Percentiles rank a stretch among this genome's conserved stretches.
These are phyloP conservation scores for Teleiodes luculella DNA, from an alignment of 2,888 invertebrate species.

Conservation along the genomic window DNA sequence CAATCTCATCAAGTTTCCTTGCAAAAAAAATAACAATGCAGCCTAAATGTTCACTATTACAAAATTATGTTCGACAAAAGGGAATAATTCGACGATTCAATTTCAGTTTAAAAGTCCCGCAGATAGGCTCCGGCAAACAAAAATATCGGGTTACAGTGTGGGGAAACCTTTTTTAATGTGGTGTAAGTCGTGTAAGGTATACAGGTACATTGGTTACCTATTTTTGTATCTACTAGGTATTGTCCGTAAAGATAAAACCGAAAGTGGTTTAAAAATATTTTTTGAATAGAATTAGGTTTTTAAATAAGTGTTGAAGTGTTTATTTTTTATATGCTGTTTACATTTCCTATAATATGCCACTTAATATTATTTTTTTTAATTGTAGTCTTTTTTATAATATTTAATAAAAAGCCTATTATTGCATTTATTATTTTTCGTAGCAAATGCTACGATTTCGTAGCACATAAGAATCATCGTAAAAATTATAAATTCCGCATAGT, in stretches of 20 bases:
- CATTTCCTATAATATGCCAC: too few species aligned
- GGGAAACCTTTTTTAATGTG: slow-evolving; percentile 24
- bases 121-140: slow-evolving; percentile 42
- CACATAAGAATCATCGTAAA: too few species aligned
- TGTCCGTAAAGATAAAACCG: background rate
- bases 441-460: background rate
- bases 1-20: background rate
- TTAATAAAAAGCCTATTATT: too few species aligned
- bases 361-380: background rate
- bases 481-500: background rate
- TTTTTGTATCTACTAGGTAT: background rate
- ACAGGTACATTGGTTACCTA: slow-evolving; percentile 20
- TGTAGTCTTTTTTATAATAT: background rate
- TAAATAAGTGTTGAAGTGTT: background rate
- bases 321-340: too few species aligned
- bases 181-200: slow-evolving; percentile 15
- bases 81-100: slow-evolving; percentile 43
- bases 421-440: background rate
- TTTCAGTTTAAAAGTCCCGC: slow-evolving; percentile 42
- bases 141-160: slow-evolving; percentile 61
- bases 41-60: slow-evolving; percentile 71
- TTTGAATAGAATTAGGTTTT: background rate
- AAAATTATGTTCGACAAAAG: slow-evolving; percentile 63
- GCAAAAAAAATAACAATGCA: slow-evolving; percentile 48
- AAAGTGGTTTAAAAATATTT: background rate